These are phyloP conservation scores for Tiliqua scincoides DNA, from an alignment of 2,113 vertebrate species.

Conservation along the genomic window DNA sequence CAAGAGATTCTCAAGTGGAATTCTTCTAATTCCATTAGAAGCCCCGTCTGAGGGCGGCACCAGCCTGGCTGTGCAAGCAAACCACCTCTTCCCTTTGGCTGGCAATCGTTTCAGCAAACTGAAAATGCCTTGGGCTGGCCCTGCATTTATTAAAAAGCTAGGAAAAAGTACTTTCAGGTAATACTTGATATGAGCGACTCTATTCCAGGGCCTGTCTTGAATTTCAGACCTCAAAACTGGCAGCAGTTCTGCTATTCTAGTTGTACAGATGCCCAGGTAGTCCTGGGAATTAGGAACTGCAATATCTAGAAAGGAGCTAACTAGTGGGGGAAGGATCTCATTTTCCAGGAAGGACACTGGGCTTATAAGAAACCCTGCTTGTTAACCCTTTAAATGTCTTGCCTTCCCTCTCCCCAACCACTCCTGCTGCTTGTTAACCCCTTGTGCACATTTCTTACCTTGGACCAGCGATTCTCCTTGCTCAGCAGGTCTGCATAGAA, in stretches of 20 bases:
- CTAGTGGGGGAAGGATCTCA: not conserved
- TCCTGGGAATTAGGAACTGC: not conserved
- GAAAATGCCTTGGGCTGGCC: not conserved
- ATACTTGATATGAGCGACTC: not conserved
- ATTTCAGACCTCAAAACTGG: not conserved
- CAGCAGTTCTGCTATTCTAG: not conserved
- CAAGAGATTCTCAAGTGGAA: not conserved
- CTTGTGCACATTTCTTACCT: slow-evolving; percentile 73
- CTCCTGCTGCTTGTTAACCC: not conserved
- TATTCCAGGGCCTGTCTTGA: not conserved
- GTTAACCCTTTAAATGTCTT: not conserved
- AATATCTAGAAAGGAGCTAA: not conserved
- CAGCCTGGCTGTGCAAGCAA: not conserved
- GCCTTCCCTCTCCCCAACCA: not conserved
- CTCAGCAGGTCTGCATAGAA: slow-evolving; percentile 92
- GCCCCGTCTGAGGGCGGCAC: not conserved
- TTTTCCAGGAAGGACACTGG: not conserved
- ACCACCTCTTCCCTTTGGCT: too few relatives aligned
- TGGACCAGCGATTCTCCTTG: slow-evolving; percentile 93
- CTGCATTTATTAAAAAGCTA: not conserved
- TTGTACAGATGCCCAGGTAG: not conserved
- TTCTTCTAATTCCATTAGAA: not conserved
- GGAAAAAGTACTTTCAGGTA: not conserved
- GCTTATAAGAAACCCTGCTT: not conserved
- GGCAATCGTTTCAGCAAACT: not conserved